Base-by-base conservation (phyloP, 2,797 vertebrate species). In the Acipenser ruthenus region DNA sequence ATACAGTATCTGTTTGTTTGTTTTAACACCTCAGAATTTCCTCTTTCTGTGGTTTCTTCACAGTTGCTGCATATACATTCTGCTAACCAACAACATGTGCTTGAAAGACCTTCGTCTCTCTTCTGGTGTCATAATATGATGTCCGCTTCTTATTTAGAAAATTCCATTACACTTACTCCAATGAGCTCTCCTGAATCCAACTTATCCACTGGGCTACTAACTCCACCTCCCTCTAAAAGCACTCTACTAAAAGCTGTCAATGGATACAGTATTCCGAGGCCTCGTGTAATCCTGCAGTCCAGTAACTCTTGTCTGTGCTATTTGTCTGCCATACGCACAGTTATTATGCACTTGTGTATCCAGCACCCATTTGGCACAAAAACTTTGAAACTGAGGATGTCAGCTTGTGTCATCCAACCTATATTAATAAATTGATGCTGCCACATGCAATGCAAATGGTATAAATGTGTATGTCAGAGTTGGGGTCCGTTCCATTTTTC, bases 161-260 rank as follows among this genome's bases (percentile, higher is more conserved):
- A 92, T 82, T 95, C 95, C 73, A 86, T 95, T 84, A 93, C 93
- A 65, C 89, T 95, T 84, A 93, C 91, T 69, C 90, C 93, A 75
- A 89, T 92, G 91, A 94, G 89, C 85, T 93, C 89, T 65, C 89
- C 92, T 72, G 92, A 93, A 74, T 95, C 91, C 87, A 94, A 90
- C 88, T 12, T 93, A 18, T 93, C 92, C 50, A n/a, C 86, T 66
- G 90, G 90, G 77, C 81, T 90, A 75, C 89, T 96, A 90, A 94
- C 93, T 72, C 92, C 86, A 75, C 93, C 93, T 50, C 92, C 91
- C 82, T 83, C 90, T 80, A 93, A 93, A 88, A 84, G 82, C 65
- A 77, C 87, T 81, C 79, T 87, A 73, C 80, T 89, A 82, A 92
- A 90, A 76, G 80, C 87, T 77, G 2, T 79, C 68, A 89, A 84